Base-by-base conservation (phyloP, 2,888 invertebrate species). In the Aspidapion aeneum region DNA sequence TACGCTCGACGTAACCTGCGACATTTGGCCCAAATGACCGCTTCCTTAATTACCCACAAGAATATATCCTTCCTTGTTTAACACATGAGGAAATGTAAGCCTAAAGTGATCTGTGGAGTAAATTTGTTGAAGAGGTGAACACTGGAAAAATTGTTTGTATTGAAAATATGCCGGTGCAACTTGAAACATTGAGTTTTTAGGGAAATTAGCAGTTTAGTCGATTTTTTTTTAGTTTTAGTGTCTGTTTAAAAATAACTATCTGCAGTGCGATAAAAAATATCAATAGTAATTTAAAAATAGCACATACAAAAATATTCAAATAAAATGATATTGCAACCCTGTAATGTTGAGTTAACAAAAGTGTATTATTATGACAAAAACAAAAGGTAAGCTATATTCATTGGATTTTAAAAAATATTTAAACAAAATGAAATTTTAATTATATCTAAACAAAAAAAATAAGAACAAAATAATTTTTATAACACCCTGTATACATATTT, bases 311-410 rank as follows among this genome's bases (percentile, higher is more conserved):
- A 35, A 3, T 7, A 35, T 35, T 35, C 3, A 7, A 9, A 52
- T 9, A 65, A 67, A 22, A 74, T 74, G 74, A 72, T 73, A 19
- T 63, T 72, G 18, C 71, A 70, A 54, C 70, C 73, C 2, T 62
- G 66, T 55, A 74, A 74, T 51, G 77, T 79, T 0, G 75, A 78
- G 68, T 70, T 79, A 49, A 79, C 78, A 3, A 78, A 78, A 71
- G 73, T 79, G 55, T 76, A 77, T 63, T 79, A 76, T 63, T 78
- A 76, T 65, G 74, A 76, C 61, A 65, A 69, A 17, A 66, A 67
- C 18, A 71, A 73, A 61, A 71, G 73, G 61, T 62, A 70, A 17
- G 68, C 68, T n/a, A n/a, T 12, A 48, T 12, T 12, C 49, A 48
- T 9, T n/a, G n/a, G n/a, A n/a, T n/a, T n/a, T n/a, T n/a, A n/a